Base-by-base conservation (phyloP, 2,888 invertebrate genomes). In the Gymnoscelis rufifasciata region DNA sequence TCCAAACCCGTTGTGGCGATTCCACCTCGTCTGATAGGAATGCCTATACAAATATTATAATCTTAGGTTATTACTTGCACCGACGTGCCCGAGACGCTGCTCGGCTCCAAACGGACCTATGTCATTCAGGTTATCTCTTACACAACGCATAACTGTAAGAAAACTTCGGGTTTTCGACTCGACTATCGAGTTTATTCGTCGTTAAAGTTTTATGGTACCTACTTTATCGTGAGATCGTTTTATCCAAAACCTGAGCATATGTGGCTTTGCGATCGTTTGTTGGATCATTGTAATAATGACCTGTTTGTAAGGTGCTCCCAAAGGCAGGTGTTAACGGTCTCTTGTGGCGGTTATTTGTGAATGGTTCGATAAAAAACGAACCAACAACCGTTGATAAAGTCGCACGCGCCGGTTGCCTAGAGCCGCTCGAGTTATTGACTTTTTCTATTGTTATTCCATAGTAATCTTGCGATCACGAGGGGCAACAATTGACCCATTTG, bases 301-400 rank as follows among this genome's bases (percentile, higher is more conserved):
- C 49, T 54, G 40, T 53, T 50, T 54, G 46, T 57, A 49, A 53
- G 55, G 46, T 60, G 43, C 47, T 47, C 44, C 49, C 47, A 51
- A 58, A 54, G 46, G 75, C 86, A 86, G 86, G 82, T 84, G 84
- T 52, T 82, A 87, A 87, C 87, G 86, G 87, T 76, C 66, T 56
- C 56, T 42, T 48, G 54, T 72, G 86, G 74, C 87, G 80, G 87
- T 86, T 86, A 82, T 71, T 76, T 66, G 72, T 82, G 74, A 83
- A 82, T 80, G 72, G 60, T 64, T 51, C 56, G 64, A 70, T 75
- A 83, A 86, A 86, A 86, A 84, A 74, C 60, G 66, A 66, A 67
- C 68, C 62, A 61, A 49, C 69, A 66, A 74, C 77, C 71, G 75
- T 71, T 73, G 69, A 69, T 70, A 66, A 64, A 63, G 47, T 49